A percentile compares a stretch with the other conserved stretches of the same genome.
Conservation (phyloP, 2,113 vertebrate species). For the Thamnaconus septentrionalis region DNA sequence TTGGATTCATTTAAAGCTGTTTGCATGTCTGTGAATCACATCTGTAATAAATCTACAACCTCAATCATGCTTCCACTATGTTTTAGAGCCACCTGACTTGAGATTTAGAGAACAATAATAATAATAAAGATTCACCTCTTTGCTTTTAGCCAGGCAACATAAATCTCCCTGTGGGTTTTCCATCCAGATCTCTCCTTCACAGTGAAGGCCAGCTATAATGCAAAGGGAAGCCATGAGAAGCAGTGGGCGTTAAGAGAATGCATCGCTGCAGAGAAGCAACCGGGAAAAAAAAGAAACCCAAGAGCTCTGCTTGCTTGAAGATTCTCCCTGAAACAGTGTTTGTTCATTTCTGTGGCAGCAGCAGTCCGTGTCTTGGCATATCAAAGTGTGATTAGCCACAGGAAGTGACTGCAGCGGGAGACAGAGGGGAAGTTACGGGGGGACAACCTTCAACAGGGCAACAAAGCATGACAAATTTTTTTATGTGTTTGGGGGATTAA, state of each 20-base stretch:
- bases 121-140: conserved; percentile 47
- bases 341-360: conserved; percentile 53
- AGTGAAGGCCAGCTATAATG: conserved; percentile 45
- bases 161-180: conserved; percentile 41
- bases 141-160: conserved; percentile 43
- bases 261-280: conserved; percentile 19
- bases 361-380: conserved; percentile 57
- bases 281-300: background rate
- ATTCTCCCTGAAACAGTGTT: conserved; percentile 44
- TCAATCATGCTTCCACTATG: too few species aligned
- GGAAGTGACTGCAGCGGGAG: conserved; percentile 45
- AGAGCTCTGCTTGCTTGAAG: conserved; percentile 37
- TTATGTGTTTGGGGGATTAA: background rate
- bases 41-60: too few species aligned
- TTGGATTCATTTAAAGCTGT: too few species aligned
- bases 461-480: background rate
- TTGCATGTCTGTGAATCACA: too few species aligned
- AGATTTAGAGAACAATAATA: too few species aligned
- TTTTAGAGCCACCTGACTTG: too few species aligned
- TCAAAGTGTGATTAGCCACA: conserved; percentile 62
- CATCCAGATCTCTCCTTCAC: conserved; percentile 43
- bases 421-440: conserved; percentile 18
- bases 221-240: conserved; percentile 52
- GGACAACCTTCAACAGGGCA: conserved; percentile 27
- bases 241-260: conserved; percentile 51